Conservation (phyloP, 2,113 vertebrate species). For the Bettongia penicillata region DNA sequence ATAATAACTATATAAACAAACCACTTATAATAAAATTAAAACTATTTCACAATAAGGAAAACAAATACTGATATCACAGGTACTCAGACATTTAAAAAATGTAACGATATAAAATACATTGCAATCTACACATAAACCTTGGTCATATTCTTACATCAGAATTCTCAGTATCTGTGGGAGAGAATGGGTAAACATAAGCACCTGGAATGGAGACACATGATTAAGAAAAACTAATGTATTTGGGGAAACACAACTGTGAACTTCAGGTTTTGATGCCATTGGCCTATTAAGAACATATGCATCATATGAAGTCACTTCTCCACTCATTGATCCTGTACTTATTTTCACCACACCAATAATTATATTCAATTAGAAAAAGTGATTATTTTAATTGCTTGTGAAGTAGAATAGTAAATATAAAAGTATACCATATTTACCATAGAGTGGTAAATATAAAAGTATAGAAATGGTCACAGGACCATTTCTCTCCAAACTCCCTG, state of each 20-base stretch:
- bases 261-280: neutral
- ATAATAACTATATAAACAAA: neutral
- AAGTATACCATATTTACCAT: neutral
- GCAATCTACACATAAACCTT: neutral
- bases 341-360: neutral
- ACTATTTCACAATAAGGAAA: neutral
- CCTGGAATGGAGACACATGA: neutral
- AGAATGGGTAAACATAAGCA: neutral
- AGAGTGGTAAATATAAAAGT: neutral
- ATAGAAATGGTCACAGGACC: neutral
- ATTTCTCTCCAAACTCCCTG: neutral
- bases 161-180: neutral
- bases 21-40: neutral
- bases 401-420: neutral
- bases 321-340: neutral
- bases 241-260: neutral
- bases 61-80: neutral
- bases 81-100: neutral
- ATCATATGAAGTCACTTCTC: neutral
- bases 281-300: neutral
- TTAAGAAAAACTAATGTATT: neutral
- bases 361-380: neutral
- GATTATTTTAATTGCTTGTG: neutral
- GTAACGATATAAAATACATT: neutral
- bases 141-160: neutral